phyloP scores from a whole-genome alignment of 2,797 vertebrate genomes.

The Arctocebus calabarensis region DNA sequence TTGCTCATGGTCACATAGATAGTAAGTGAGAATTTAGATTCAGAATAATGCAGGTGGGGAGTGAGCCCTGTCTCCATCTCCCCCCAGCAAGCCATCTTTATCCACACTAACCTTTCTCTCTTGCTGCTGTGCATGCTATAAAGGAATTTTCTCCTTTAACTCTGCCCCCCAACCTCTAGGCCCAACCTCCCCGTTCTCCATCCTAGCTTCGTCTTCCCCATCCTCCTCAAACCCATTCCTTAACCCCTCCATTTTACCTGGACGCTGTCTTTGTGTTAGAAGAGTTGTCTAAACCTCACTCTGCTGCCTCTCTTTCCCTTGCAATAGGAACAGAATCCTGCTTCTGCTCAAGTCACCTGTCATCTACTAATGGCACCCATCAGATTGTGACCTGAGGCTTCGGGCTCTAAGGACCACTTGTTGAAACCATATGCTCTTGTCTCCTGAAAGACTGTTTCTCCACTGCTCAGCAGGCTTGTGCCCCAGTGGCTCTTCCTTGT shows the following conservation, averaged over 20 bases:
- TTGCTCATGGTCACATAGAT: not conserved
- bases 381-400: not conserved
- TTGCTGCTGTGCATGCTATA: not conserved
- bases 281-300: not conserved
- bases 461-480: not conserved
- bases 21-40: not conserved
- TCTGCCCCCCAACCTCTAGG: not conserved
- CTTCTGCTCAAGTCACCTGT: not conserved
- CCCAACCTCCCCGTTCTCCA: not conserved
- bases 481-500: not conserved
- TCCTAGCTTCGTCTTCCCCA: not conserved
- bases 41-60: not conserved
- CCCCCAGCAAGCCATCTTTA: not conserved
- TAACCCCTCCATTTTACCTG: not conserved
- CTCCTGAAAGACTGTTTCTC: not conserved
- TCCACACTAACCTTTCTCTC: rapidly evolving
- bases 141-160: not conserved
- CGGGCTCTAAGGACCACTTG: not conserved
- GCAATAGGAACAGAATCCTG: not conserved
- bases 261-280: not conserved
- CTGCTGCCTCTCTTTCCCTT: not conserved
- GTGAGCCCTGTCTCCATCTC: not conserved
- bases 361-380: not conserved
- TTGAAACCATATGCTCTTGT: not conserved
- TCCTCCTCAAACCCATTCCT: too few species aligned